These are phyloP conservation scores for Pseudobourletiella spinata DNA, from an alignment of 1,140 invertebrate species.

Conservation along the genomic window DNA sequence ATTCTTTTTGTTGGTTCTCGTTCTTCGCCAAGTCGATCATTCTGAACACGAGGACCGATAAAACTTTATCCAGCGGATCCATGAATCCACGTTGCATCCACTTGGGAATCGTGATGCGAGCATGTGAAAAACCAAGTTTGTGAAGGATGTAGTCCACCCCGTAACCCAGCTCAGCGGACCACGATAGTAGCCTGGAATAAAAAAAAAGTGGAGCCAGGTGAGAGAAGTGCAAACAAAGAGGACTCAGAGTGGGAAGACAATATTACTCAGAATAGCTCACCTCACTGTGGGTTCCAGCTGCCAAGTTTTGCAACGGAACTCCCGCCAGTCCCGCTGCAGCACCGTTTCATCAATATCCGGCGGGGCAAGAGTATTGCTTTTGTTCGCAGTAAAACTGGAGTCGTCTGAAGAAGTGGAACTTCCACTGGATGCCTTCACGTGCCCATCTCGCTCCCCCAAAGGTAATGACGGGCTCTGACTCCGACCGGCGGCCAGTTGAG, in stretches of 20 bases:
- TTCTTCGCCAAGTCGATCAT: slow-evolving; percentile 38
- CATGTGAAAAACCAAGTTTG: slow-evolving; percentile 92
- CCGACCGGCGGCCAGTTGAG: slow-evolving; percentile 32
- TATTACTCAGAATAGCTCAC: slow-evolving; percentile 45
- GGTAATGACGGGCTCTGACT: slow-evolving; percentile 29
- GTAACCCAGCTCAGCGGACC: slow-evolving; percentile 93
- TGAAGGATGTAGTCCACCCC: slow-evolving; percentile 95
- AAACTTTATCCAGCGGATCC: slow-evolving; percentile 84
- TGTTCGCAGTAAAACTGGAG: not conserved
- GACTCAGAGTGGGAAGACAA: not conserved
- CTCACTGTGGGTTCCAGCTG: slow-evolving; percentile 94
- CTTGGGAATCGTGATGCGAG: slow-evolving; percentile 95
- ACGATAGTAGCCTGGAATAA: slow-evolving; percentile 65
- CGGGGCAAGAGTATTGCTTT: not conserved
- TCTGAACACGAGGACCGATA: slow-evolving; percentile 45
- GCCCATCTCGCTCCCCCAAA: slow-evolving; percentile 12
- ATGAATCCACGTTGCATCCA: slow-evolving; percentile 96
- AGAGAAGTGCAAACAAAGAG: not conserved
- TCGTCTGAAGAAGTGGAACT: slow-evolving; percentile 14
- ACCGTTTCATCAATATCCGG: slow-evolving; percentile 12
- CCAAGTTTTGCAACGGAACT: slow-evolving; percentile 93
- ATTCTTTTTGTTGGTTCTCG: slow-evolving; percentile 20
- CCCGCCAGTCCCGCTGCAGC: slow-evolving; percentile 76
- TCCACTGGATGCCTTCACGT: slow-evolving; percentile 9
- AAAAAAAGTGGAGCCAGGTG: slow-evolving; percentile 22